Evolutionary conservation across 1,140 invertebrate species (phyloP), one percentile per base, ranked within the genome.

Genomic region (Diuraphis noxia): DNA sequence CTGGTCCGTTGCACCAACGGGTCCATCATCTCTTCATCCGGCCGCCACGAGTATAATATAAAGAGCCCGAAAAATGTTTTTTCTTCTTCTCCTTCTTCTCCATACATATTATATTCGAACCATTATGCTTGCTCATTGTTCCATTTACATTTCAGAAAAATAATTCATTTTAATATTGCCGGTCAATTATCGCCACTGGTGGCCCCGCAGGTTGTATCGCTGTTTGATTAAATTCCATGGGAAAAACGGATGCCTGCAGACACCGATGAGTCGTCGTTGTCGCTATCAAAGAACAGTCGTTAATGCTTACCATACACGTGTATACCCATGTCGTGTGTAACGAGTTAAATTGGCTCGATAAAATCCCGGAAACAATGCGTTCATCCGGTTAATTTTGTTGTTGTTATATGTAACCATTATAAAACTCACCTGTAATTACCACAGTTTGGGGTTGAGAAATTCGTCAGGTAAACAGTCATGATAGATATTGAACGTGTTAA

Each of bases 1-100:
- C 89, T 82, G 89, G 89, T 91, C 89, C 89, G 89, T 91, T 52
- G 77, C 89, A 40, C 77, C 89, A 38, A 40, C 77, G 89, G 89
- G 89, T 91, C 89, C 89, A 91, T 91, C 89, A 52, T 91, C 89
- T 91, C 89, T 81, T 91, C 89, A 81, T 91, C 89, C 89, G 89
- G 89, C 89, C 56, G 89, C 89, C 56, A n/a, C 34, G 86, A 52
- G 89, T n/a, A 91, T 82, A 91, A 91, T n/a, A 89, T 79, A 91
- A 91, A 91, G 88, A 90, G 43, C 89, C 43, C 41, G 13, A 91
- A 72, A 72, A 72, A 81, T 34, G 23, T 38, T 82, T 91, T 81
- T 38, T 46, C 21, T 46, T 52, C 25, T 30, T 19, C 52, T 72
- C 17, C 56, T 17, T 21, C 30, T 77, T 2, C n/a, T n/a, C 13